Evolutionary conservation across 2,797 vertebrate species (phyloP).

Genomic region (Lerista edwardsae): DNA sequence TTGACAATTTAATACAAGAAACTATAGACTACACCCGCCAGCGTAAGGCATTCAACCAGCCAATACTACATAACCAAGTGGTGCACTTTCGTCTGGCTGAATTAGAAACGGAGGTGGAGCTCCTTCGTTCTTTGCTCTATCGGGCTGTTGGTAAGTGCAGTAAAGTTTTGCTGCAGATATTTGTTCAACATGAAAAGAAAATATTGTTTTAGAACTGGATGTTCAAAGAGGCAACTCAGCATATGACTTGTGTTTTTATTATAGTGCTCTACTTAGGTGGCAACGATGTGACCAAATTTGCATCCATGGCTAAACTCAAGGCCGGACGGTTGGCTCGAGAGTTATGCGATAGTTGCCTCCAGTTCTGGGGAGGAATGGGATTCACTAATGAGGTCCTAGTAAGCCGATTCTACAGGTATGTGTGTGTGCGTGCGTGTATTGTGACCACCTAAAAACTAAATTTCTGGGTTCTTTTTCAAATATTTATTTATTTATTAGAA

Average conservation of each 20-base stretch:
- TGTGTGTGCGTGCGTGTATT: no score
- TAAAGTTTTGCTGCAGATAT: neutral
- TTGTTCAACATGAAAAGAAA: neutral
- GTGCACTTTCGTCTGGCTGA: slow-evolving; percentile 89
- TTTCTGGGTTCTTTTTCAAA: no score
- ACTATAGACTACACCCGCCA: slow-evolving; percentile 85
- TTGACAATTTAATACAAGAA: slow-evolving; percentile 84
- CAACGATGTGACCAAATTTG: slow-evolving; percentile 87
- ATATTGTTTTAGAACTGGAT: neutral
- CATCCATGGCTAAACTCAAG: slow-evolving; percentile 91
- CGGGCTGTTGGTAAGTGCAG: slow-evolving; percentile 76
- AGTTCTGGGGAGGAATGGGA: slow-evolving; percentile 93
- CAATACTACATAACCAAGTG: slow-evolving; percentile 83
- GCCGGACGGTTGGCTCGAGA: slow-evolving; percentile 83
- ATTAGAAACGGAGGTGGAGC: slow-evolving; percentile 86
- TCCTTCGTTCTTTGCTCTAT: slow-evolving; percentile 85
- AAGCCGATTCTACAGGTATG: slow-evolving; percentile 85
- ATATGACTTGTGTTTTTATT: neutral
- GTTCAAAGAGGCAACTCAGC: neutral
- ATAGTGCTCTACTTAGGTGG: slow-evolving; percentile 85
- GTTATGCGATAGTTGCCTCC: slow-evolving; percentile 85
- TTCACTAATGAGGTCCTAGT: slow-evolving; percentile 87
- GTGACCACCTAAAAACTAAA: no score
- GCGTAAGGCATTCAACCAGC: slow-evolving; percentile 81
- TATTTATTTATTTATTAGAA: no score